phyloP scores from a whole-genome alignment of 2,113 vertebrate genomes.

The Poeciliopsis retropinna region DNA sequence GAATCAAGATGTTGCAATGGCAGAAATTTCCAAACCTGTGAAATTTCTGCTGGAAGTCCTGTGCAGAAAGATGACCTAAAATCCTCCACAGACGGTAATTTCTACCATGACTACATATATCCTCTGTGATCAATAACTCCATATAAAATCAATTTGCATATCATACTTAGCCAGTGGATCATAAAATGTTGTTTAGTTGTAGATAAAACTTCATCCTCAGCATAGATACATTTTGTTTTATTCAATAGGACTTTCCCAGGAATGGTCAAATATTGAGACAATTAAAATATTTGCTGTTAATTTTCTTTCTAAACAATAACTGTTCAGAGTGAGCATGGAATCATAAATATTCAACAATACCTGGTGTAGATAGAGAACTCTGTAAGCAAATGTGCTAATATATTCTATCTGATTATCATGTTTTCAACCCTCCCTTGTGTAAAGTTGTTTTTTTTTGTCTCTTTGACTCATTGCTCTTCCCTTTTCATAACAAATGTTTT shows the following conservation, averaged over 20 bases:
- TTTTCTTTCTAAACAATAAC: not conserved
- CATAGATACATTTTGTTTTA: not conserved
- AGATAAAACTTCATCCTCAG: not conserved
- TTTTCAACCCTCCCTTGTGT: not conserved
- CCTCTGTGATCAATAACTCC: not conserved
- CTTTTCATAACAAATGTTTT: not conserved
- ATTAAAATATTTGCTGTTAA: not conserved
- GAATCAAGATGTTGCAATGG: too few species aligned
- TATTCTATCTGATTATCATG: not conserved
- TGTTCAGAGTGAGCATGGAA: too few species aligned
- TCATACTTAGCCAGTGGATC: not conserved
- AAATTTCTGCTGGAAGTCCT: too few species aligned
- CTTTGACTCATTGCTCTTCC: not conserved
- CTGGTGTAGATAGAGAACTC: not conserved
- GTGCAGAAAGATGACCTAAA: too few species aligned
- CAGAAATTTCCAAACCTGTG: too few species aligned
- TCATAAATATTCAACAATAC: too few species aligned
- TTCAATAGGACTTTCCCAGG: not conserved
- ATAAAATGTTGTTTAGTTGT: not conserved
- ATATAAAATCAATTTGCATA: not conserved
- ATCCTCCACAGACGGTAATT: too few species aligned
- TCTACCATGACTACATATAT: not conserved
- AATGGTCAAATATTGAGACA: not conserved
- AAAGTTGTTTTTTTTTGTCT: not conserved
- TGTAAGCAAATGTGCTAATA: not conserved